Conservation (phyloP, 2,888 invertebrate genomes). For the Phorcus lineatus region DNA sequence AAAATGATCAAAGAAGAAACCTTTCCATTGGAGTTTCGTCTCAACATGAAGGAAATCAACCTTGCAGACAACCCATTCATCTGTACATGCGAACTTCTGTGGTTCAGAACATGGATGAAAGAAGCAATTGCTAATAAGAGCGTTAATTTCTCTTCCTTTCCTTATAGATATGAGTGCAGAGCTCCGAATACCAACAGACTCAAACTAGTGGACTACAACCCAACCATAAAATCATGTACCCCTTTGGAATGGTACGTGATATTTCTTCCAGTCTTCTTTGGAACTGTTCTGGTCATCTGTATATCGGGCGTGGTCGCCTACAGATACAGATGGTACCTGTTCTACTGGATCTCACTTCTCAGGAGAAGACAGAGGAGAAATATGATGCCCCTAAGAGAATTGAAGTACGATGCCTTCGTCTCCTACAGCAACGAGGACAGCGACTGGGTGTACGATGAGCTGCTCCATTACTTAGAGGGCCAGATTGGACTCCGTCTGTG, state of each 20-base stretch:
- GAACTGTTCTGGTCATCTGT: not conserved
- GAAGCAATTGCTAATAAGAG: not conserved
- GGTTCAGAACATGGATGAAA: constrained; percentile 92
- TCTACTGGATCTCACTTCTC: not conserved
- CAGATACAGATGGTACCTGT: not conserved
- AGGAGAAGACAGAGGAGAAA: not conserved
- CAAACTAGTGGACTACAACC: not conserved
- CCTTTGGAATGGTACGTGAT: not conserved
- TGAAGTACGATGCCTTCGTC: constrained; percentile 22
- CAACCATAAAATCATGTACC: constrained; percentile 1
- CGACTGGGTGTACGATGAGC: constrained; percentile 12
- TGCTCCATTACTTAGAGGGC: not conserved
- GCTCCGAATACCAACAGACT: not conserved
- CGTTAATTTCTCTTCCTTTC: not conserved
- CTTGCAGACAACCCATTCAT: constrained; percentile 91
- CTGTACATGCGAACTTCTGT: constrained; percentile 91
- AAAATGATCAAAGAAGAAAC: constrained; percentile 7
- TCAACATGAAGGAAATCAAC: constrained; percentile 77
- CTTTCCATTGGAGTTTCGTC: constrained; percentile 10
- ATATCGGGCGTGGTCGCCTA: not conserved
- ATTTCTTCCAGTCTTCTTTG: not conserved
- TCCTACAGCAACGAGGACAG: constrained; percentile 10
- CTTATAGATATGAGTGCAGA: not conserved
- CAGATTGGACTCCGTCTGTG: not conserved
- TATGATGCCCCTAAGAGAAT: not conserved